Evolutionary conservation across 2,888 invertebrate species (phyloP).

Genomic region (Epirrhoe tristata): DNA sequence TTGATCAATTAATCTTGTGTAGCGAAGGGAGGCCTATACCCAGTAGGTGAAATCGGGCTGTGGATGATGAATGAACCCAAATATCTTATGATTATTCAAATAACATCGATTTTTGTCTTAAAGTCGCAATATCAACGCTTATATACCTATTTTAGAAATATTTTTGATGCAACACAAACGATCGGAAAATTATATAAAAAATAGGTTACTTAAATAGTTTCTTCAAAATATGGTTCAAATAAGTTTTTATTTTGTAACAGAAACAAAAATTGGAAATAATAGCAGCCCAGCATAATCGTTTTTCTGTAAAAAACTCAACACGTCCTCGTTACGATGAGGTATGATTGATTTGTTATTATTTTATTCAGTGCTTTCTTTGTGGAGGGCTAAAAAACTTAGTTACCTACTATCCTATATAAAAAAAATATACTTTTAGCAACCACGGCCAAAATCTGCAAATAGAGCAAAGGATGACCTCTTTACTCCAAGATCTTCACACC

Average conservation of each 20-base stretch:
- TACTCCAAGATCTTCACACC: conserved; percentile 31
- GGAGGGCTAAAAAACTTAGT: not conserved
- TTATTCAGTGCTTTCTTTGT: not conserved
- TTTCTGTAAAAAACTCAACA: conserved; percentile 30
- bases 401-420: not conserved
- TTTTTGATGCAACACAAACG: too few relatives aligned
- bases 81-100: too few relatives aligned
- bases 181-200: too few relatives aligned
- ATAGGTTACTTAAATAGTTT: too few relatives aligned
- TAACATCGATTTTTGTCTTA: too few relatives aligned
- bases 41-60: too few relatives aligned
- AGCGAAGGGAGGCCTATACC: too few relatives aligned
- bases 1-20: too few relatives aligned
- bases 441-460: conserved; percentile 62
- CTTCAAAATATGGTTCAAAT: conserved; percentile 21
- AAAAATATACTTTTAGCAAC: conserved; percentile 35
- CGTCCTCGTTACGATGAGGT: conserved; percentile 51
- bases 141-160: too few relatives aligned
- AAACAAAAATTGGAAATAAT: conserved; percentile 42
- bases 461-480: conserved; percentile 54
- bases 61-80: too few relatives aligned
- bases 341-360: conserved; percentile 8
- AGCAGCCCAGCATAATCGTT: conserved; percentile 41
- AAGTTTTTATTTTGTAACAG: conserved; percentile 33
- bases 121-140: too few relatives aligned